Evolutionary conservation across 2,888 invertebrate species (phyloP).

Genomic region (Yponomeuta evonymella): DNA sequence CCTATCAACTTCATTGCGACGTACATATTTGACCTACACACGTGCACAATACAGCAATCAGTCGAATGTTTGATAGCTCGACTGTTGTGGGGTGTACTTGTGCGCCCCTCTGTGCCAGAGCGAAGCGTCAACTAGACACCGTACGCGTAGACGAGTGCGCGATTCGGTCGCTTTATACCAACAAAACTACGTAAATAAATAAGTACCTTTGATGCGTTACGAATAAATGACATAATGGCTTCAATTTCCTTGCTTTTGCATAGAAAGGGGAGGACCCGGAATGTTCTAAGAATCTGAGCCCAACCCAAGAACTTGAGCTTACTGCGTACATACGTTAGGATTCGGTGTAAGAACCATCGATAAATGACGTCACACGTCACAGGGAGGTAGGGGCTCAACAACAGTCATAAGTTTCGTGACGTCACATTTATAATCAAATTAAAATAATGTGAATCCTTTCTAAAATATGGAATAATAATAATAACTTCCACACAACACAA

Average conservation of each 20-base stretch:
- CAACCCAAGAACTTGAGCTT: too few relatives aligned
- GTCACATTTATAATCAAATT: too few relatives aligned
- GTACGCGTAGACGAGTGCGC: constrained; percentile 31
- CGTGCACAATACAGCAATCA: constrained; percentile 42
- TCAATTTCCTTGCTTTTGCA: not conserved
- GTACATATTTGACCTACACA: not conserved
- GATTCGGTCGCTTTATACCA: constrained; percentile 58
- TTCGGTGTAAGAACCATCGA: too few relatives aligned
- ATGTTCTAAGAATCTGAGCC: too few relatives aligned
- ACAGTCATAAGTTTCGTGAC: too few relatives aligned
- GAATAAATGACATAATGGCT: too few relatives aligned
- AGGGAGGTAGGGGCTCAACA: too few relatives aligned
- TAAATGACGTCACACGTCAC: too few relatives aligned
- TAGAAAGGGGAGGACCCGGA: not conserved
- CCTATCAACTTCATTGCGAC: not conserved
- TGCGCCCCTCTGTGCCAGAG: constrained; percentile 40
- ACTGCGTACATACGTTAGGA: too few relatives aligned
- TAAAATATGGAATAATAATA: too few relatives aligned
- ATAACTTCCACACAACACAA: too few relatives aligned
- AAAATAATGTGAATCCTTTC: too few relatives aligned
- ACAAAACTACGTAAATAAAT: constrained; percentile 31
- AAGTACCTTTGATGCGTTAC: not conserved
- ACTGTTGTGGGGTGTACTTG: constrained; percentile 28
- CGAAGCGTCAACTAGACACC: constrained; percentile 55
- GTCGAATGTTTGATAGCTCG: constrained; percentile 31